Conservation (phyloP, 2,888 invertebrate species). For the Aproaerema taeniolella region DNA sequence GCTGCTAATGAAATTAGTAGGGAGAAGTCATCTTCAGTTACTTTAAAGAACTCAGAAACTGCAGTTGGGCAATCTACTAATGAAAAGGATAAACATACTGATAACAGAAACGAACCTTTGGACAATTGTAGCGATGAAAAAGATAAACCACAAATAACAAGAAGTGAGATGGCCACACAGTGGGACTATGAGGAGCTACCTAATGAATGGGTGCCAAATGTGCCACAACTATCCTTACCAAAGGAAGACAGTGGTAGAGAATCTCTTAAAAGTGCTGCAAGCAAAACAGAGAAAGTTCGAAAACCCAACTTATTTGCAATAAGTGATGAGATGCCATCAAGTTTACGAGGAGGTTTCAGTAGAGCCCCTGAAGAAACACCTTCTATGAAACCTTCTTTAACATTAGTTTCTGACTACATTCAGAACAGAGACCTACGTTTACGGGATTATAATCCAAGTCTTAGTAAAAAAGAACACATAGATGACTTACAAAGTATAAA, state of each 20-base stretch:
- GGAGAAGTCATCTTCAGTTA: constrained; percentile 44
- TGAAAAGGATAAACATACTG: constrained; percentile 14
- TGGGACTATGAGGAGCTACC: constrained; percentile 48
- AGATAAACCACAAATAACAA: constrained; percentile 24
- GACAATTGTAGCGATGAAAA: constrained; percentile 16
- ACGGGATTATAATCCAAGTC: constrained; percentile 36
- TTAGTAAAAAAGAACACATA: constrained; percentile 29
- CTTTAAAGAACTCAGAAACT: constrained; percentile 36
- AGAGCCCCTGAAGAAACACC: constrained; percentile 29
- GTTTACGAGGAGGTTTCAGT: constrained; percentile 43
- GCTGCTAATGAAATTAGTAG: constrained; percentile 60
- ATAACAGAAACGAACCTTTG: constrained; percentile 18
- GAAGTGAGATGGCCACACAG: constrained; percentile 64
- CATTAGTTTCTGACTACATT: constrained; percentile 59
- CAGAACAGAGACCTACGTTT: constrained; percentile 55
- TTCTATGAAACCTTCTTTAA: constrained; percentile 44
- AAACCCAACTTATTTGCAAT: constrained; percentile 58
- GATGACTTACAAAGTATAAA: constrained; percentile 49
- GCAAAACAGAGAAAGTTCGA: constrained; percentile 42
- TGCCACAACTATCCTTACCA: constrained; percentile 44
- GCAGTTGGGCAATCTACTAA: constrained; percentile 26
- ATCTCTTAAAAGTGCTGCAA: constrained; percentile 29
- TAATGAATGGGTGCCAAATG: constrained; percentile 46
- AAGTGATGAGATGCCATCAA: constrained; percentile 66
- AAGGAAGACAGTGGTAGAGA: constrained; percentile 43